phyloP scores from a whole-genome alignment of 2,888 invertebrate species.

The Aporophyla lueneburgensis region DNA sequence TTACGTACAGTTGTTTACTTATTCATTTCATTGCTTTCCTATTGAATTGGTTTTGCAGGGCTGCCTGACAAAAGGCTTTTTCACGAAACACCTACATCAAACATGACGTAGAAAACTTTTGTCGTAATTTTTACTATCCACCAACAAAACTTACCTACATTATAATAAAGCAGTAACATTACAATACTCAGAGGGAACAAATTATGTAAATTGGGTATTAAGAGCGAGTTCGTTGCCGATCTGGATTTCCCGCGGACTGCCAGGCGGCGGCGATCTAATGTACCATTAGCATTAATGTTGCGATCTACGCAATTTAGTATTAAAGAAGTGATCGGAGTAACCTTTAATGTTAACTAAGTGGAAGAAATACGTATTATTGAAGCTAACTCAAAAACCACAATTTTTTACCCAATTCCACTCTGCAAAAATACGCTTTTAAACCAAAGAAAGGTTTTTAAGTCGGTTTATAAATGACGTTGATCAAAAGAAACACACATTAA shows the following conservation, averaged over 20 bases:
- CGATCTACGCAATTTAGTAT: constrained; percentile 20
- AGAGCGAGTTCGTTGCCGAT: constrained; percentile 53
- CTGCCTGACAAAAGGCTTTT: not conserved
- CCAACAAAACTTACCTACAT: constrained; percentile 2
- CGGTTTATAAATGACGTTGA: too few relatives aligned
- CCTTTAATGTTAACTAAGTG: too few relatives aligned
- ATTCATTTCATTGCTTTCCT: not conserved
- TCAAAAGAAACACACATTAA: too few relatives aligned
- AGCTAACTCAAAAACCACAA: too few relatives aligned
- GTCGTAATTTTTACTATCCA: not conserved
- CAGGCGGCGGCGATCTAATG: constrained; percentile 35
- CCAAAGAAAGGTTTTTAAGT: too few relatives aligned
- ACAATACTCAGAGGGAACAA: constrained; percentile 40
- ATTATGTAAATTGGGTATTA: constrained; percentile 71
- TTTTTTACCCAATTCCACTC: too few relatives aligned
- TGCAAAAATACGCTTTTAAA: too few relatives aligned
- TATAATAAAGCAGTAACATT: constrained; percentile 24
- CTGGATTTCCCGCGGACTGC: constrained; percentile 9
- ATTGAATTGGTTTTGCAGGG: not conserved
- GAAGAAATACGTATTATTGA: too few relatives aligned
- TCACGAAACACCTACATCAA: not conserved
- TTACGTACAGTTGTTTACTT: not conserved
- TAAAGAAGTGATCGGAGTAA: not conserved
- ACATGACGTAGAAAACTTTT: not conserved
- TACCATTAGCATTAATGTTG: constrained; percentile 42